Base-by-base conservation (phyloP, 2,888 invertebrate genomes). In the Malthinus flaveolus region DNA sequence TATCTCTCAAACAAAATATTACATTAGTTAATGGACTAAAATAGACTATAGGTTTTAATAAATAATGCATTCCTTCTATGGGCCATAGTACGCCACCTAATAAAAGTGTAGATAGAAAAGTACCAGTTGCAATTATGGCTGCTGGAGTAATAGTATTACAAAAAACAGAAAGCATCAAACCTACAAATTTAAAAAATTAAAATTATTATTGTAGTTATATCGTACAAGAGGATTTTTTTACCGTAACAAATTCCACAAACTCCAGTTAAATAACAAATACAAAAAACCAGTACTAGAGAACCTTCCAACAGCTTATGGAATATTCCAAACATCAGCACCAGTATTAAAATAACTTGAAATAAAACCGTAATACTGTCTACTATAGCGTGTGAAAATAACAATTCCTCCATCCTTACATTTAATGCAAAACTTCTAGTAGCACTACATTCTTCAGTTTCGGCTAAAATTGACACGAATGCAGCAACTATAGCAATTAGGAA, bases 21-120 rank as follows among this genome's bases (percentile, higher is more conserved):
- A 93, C 90, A 68, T 91, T 88, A 0, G 96, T 96, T 11, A 95
- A 81, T 0, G 96, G 96, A 12, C 95, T 82, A 39, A 91, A 79
- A 67, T 83, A 87, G 66, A 92, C 89, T 39, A 93, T 68, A 39
- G 64, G 51, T 35, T 66, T 66, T 7, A 95, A 80, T 36, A 87
- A 70, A 0, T 83, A 78, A 73, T 93, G 93, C 91, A 97, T 95
- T 37, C 90, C 95, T 82, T 97, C 93, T 59, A 95, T 83, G 0
- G 97, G 97, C 97, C 97, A 97, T 68, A 97, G 90, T 59, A 96
- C 93, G 47, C 93, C 93, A 67, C 93, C 93, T 4, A 93, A 78
- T 85, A 93, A 85, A 13, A 93, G 88, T 76, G 92, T 90, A 1
- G 93, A 93, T 59, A 93, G 76, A 77, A 93, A 93, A 1, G 91